Evolutionary conservation across 2,113 vertebrate species (phyloP).

Genomic region (Dromaius novaehollandiae): DNA sequence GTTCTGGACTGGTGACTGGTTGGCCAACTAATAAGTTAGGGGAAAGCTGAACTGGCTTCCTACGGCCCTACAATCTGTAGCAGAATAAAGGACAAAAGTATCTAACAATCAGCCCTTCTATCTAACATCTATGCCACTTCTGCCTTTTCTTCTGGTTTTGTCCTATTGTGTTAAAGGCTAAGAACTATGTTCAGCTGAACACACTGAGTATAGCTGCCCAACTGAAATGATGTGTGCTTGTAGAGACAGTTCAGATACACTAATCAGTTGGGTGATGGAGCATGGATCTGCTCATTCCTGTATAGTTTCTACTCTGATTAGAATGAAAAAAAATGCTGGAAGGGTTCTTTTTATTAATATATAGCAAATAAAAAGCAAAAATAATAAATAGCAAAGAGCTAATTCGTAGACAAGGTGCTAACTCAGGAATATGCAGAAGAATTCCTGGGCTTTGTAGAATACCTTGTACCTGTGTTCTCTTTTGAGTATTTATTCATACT

Average conservation of each 20-base stretch:
- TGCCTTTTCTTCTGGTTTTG: neutral
- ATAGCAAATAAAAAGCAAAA: too few relatives aligned
- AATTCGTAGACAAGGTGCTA: neutral
- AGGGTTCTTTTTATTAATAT: neutral
- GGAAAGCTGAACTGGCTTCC: neutral
- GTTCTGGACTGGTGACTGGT: neutral
- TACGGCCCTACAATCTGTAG: neutral
- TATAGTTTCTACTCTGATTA: neutral
- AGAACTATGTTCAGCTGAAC: neutral
- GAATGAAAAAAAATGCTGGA: neutral
- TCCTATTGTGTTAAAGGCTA: neutral
- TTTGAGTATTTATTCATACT: neutral
- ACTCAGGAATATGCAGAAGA: neutral
- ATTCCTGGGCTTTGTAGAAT: neutral
- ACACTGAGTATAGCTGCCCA: neutral
- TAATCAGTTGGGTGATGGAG: neutral
- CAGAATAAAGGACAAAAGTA: neutral
- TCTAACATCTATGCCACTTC: neutral
- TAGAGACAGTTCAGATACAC: too few relatives aligned
- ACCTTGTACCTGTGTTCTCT: neutral
- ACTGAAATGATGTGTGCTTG: neutral
- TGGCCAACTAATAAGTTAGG: accelerated
- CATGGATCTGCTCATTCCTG: neutral
- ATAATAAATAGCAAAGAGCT: neutral
- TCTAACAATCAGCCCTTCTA: neutral